Percentiles rank a stretch among this genome's conserved stretches.
Evolutionary conservation across 1,140 invertebrate genomes (phyloP).

Genomic region (Phortica variegata): DNA sequence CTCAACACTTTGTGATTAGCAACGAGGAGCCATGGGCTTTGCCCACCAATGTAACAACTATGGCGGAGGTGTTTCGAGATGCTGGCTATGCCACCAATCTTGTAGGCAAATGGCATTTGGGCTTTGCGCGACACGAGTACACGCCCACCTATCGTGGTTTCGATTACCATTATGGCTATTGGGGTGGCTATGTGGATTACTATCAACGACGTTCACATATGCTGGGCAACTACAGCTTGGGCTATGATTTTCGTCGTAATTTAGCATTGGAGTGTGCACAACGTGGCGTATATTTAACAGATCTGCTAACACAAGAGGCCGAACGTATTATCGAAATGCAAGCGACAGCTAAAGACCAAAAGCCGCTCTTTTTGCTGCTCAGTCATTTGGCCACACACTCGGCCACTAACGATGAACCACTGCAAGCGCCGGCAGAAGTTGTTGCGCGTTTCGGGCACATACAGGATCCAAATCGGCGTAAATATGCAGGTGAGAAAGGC

Average conservation of each 20-base stretch:
- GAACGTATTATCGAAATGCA: conserved; percentile 70
- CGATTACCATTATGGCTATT: conserved; percentile 81
- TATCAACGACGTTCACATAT: conserved; percentile 69
- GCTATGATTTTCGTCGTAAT: conserved; percentile 71
- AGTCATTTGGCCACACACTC: conserved; percentile 78
- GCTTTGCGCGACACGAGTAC: conserved; percentile 69
- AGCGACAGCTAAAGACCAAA: conserved; percentile 52
- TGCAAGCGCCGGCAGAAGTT: conserved; percentile 80
- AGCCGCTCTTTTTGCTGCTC: conserved; percentile 77
- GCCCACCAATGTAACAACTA: conserved; percentile 67
- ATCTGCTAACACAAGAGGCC: conserved; percentile 74
- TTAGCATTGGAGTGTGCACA: conserved; percentile 63
- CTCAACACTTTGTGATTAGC: conserved; percentile 76
- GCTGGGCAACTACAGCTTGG: conserved; percentile 59
- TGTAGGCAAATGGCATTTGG: conserved; percentile 92
- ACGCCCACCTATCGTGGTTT: conserved; percentile 82
- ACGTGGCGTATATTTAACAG: conserved; percentile 72
- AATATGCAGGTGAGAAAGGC: conserved; percentile 69
- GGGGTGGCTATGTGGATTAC: conserved; percentile 80
- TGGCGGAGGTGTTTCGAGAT: conserved; percentile 75
- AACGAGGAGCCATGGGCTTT: conserved; percentile 74
- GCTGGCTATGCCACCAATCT: conserved; percentile 79
- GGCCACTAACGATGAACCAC: conserved; percentile 65
- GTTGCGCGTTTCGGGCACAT: conserved; percentile 75
- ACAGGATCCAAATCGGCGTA: conserved; percentile 68